Conservation (phyloP, 2,888 invertebrate species). For the Himalopsyche kuldschensis region DNA sequence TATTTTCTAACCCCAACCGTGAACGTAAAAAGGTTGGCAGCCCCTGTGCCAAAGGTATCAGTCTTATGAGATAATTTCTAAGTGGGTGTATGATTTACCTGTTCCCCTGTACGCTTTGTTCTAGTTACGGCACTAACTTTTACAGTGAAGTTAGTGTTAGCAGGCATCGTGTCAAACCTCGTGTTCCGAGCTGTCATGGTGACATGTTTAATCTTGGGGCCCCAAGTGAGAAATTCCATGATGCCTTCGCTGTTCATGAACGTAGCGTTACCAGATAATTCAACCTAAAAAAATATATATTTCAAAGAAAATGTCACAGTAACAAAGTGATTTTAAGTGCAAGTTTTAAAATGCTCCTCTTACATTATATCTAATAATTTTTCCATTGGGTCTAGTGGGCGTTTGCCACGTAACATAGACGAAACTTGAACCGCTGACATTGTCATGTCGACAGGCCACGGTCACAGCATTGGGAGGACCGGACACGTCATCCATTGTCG, state of each 20-base stretch:
- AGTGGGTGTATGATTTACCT: constrained; percentile 44
- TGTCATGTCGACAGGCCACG: constrained; percentile 26
- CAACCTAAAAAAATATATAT: constrained; percentile 48
- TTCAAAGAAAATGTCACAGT: background rate
- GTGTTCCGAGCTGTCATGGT: constrained; percentile 47
- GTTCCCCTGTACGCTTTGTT: constrained; percentile 71
- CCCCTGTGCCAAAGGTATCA: too few relatives aligned
- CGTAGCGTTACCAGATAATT: constrained; percentile 55
- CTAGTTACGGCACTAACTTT: constrained; percentile 77
- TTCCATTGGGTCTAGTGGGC: constrained; percentile 75
- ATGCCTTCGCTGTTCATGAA: constrained; percentile 56
- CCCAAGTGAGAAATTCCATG: constrained; percentile 50
- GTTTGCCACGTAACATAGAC: constrained; percentile 74
- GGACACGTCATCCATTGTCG: constrained; percentile 81
- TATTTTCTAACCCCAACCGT: too few relatives aligned
- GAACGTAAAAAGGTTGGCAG: too few relatives aligned
- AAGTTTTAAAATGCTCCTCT: constrained; percentile 40
- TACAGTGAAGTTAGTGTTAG: constrained; percentile 84
- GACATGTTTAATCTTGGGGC: constrained; percentile 51
- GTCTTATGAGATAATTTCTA: background rate
- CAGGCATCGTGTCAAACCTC: constrained; percentile 69
- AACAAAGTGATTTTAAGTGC: background rate
- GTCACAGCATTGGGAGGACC: constrained; percentile 60
- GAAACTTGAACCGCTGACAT: constrained; percentile 51
- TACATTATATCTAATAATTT: constrained; percentile 76